Evolutionary conservation across 2,797 vertebrate genomes (phyloP).

Genomic region (Thunnus albacares): DNA sequence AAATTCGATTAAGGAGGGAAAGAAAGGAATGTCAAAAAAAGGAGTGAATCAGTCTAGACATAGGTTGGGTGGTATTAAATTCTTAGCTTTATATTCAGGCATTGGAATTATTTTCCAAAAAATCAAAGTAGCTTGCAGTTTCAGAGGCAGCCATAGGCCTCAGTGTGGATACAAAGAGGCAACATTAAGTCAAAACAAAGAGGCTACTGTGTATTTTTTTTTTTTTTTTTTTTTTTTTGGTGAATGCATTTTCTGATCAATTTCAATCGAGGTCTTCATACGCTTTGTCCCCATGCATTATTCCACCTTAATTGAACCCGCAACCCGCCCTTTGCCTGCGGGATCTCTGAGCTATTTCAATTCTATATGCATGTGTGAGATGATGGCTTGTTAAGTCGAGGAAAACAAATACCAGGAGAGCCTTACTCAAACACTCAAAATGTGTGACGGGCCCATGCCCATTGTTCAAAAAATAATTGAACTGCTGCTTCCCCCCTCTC

Average conservation of each 20-base stretch:
- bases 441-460: constrained; percentile 58
- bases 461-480: constrained; percentile 67
- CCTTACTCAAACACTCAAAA: constrained; percentile 72
- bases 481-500: constrained; percentile 51
- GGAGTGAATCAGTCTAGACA: constrained; percentile 78
- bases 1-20: constrained; percentile 82
- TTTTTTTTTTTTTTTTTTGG: background rate
- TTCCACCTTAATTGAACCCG: constrained; percentile 80
- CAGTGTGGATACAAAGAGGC: constrained; percentile 52
- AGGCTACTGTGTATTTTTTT: constrained; percentile 1
- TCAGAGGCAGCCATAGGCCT: constrained; percentile 43
- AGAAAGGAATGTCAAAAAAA: constrained; percentile 72
- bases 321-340: constrained; percentile 75
- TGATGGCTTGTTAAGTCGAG: constrained; percentile 79
- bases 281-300: constrained; percentile 79
- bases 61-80: constrained; percentile 74
- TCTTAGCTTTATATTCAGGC: constrained; percentile 67
- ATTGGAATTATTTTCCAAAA: constrained; percentile 56
- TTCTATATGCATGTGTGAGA: constrained; percentile 73
- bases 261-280: constrained; percentile 76
- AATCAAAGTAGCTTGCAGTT: constrained; percentile 62
- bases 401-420: constrained; percentile 79
- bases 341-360: constrained; percentile 65
- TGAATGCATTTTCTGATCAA: constrained; percentile 73
- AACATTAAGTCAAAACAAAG: constrained; percentile 69